phyloP scores from a whole-genome alignment of 1,140 invertebrate genomes.

The Drosophila asahinai region DNA sequence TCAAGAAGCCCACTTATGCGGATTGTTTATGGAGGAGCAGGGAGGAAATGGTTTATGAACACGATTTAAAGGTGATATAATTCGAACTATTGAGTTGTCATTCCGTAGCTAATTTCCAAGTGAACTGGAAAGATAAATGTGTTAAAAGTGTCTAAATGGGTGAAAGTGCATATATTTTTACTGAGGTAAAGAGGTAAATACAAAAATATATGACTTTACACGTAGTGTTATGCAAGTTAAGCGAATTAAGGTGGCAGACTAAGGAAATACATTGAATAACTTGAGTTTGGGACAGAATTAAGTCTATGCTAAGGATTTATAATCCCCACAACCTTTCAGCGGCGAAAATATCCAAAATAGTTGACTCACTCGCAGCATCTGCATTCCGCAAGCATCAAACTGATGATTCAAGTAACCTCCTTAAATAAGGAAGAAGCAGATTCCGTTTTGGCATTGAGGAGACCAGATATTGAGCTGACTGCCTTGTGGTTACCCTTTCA shows the following conservation, averaged over 20 bases:
- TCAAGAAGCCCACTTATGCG: slow-evolving; percentile 21
- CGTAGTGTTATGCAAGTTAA: no score
- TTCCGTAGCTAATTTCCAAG: slow-evolving; percentile 11
- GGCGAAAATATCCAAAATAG: no score
- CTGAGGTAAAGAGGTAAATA: background rate
- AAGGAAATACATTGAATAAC: background rate
- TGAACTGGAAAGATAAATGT: slow-evolving; percentile 5
- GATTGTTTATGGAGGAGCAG: slow-evolving; percentile 26
- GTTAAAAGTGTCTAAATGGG: background rate
- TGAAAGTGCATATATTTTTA: background rate
- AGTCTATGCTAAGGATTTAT: background rate
- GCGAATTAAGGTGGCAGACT: no score
- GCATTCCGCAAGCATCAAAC: slow-evolving; percentile 1
- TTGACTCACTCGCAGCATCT: background rate
- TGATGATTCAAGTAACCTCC: slow-evolving; percentile 12
- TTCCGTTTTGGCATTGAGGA: slow-evolving; percentile 18
- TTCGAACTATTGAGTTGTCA: slow-evolving; percentile 21
- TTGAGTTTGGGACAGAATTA: background rate
- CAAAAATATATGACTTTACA: background rate
- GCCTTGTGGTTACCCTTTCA: slow-evolving; percentile 23
- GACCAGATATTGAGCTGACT: background rate
- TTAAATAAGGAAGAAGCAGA: slow-evolving; percentile 13
- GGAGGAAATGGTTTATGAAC: slow-evolving; percentile 18
- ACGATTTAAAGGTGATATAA: slow-evolving; percentile 32
- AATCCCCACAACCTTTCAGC: no score